Percentiles rank a stretch among this genome's conserved stretches.
Evolutionary conservation across 1,140 invertebrate species (phyloP).

Genomic region (Zaprionus ornatus): DNA sequence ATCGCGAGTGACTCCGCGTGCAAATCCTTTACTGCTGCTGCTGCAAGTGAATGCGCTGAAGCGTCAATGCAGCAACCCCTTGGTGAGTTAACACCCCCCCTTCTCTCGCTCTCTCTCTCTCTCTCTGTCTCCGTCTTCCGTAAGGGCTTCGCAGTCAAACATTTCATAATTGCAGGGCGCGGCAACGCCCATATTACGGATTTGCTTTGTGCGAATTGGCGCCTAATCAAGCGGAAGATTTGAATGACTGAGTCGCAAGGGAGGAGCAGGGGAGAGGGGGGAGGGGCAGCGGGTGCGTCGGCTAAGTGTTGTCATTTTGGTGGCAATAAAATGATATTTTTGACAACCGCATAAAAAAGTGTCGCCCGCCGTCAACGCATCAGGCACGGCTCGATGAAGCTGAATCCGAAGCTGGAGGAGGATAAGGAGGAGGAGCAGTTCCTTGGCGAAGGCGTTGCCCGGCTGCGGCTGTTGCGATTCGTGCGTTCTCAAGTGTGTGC

Average conservation of each 20-base stretch:
- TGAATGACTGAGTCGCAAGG: conserved; percentile 62
- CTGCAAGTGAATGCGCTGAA: conserved; percentile 21
- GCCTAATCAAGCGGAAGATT: conserved; percentile 83
- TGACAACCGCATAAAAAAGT: conserved; percentile 75
- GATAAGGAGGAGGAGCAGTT: conserved; percentile 19
- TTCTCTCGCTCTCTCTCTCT: background rate
- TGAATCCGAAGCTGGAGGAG: background rate
- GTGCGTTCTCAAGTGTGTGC: conserved; percentile 26
- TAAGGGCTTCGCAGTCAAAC: conserved; percentile 35
- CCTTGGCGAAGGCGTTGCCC: conserved; percentile 61
- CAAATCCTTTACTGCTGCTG: conserved; percentile 22
- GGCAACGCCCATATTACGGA: conserved; percentile 63
- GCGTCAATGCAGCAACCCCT: conserved; percentile 56
- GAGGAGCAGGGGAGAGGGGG: background rate
- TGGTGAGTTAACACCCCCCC: background rate
- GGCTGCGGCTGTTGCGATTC: conserved; percentile 72
- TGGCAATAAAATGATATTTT: conserved; percentile 81
- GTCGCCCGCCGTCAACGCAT: conserved; percentile 53
- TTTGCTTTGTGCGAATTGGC: conserved; percentile 73
- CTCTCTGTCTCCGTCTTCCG: no score
- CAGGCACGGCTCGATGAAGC: conserved; percentile 54
- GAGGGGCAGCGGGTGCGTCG: background rate
- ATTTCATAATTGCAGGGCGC: conserved; percentile 68
- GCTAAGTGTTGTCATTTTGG: conserved; percentile 81
- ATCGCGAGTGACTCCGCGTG: conserved; percentile 19